Evolutionary conservation across 2,113 vertebrate species (phyloP), one percentile per base, ranked within the genome.

Genomic region (Zosterops hypoxanthus): DNA sequence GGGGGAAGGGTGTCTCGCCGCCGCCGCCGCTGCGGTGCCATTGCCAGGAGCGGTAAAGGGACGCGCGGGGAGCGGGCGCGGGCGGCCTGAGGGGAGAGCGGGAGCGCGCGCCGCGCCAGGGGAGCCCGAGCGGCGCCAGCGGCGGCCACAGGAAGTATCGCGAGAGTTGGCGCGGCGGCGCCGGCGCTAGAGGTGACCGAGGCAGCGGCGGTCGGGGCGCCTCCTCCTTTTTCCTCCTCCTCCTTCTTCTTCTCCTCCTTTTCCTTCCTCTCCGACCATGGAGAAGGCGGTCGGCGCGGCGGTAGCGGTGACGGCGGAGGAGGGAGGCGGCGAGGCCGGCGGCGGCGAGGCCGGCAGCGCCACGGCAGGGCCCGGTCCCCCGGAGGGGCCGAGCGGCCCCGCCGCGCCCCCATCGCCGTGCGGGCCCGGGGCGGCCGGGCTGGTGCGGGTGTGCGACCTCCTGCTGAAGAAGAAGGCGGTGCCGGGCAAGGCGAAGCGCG

Each of bases 111-210:
- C 39, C 33, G 72, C 55, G 26, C 5, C 2, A 18, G 15, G 53
- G 33, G 6, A 65, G 33, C 29, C 55, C 5, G 70, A 59, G 44
- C 55, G 29, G 59, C 14, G 31, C 57, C 20, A 90, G 83, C 90
- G 94, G 94, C 95, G 42, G 33, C 94, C 83, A 12, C 91, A 52
- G 81, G 82, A 94, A 91, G 69, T 97, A 97, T 98, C 97, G 97
- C 97, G 97, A 98, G 97, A 98, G 59, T 96, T 95, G 78, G 91
- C 88, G 92, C 95, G 93, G 44, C 71, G 61, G 82, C 70, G 82
- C 95, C 95, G 92, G 97, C 97, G 89, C 93, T 97, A 96, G 97
- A 98, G 97, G 98, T 98, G 97, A 98, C 97, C 98, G 97, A 97
- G 96, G 91, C 92, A 88, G 97, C 92, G 91, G 95, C 95, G 69